Base-by-base conservation (phyloP, 2,113 vertebrate genomes). In the Chrysochloris asiatica region DNA sequence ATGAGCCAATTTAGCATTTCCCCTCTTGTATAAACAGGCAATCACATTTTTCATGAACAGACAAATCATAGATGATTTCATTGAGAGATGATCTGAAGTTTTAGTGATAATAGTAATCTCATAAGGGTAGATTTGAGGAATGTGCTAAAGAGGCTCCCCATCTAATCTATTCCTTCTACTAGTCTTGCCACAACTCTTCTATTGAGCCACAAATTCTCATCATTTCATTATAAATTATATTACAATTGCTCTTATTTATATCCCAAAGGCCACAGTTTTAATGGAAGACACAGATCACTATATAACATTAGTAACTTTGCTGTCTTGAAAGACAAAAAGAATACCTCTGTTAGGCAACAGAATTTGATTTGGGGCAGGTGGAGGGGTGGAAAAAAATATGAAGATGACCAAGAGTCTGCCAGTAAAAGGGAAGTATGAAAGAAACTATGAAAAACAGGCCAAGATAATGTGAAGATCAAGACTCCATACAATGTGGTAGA, bases 1-100 rank as follows among this genome's bases (percentile, higher is more conserved):
- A 94, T 50, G 36, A 95, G 59, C 30, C 47, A 92, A 84, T 47
- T 88, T 43, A 93, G 26, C 30, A 90, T 89, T 73, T 80, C 84
- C 38, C 8, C 79, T 7, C 13, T 76, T 54, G 24, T 33, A 81
- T 54, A 91, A 93, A 85, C 36, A 85, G 38, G 30, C 95, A 73
- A 86, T 63, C 45, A 10, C 16, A 45, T 79, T 86, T 95, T 75
- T 77, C 8, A 30, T 54, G 41, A 93, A 89, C 67, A 83, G 86
- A 76, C 22, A 73, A 88, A 38, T 14, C 12, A 73, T 9, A 72
- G 28, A 85, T 47, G 9, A 86, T 63, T n/a, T 56, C 36, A 77
- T 3, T 43, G 43, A 73, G 14, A 43, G 8, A 67, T 65, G 52
- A 7, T 88, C 36, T 89, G 28, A 73, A 30, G 16, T 65, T 82